These are phyloP conservation scores for Lophura swinhoii DNA, from an alignment of 2,797 vertebrate species.

Conservation along the genomic window DNA sequence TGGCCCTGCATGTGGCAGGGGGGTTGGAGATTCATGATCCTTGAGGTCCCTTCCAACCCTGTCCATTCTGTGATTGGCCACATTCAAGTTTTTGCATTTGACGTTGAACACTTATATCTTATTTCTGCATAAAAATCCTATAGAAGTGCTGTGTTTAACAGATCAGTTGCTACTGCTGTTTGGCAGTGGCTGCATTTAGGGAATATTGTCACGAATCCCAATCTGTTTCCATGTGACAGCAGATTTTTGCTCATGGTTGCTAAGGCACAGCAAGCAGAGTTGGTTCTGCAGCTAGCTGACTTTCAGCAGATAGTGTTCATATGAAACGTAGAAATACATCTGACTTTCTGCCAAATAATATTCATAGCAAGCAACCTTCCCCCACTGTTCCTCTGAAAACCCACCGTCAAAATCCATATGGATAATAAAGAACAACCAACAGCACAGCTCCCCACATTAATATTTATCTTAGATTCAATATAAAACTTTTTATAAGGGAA, in stretches of 20 bases:
- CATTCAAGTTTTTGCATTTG: not conserved
- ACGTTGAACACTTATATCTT: not conserved
- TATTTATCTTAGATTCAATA: conserved; percentile 8
- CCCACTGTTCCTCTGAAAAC: not conserved
- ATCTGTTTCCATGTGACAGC: conserved; percentile 65
- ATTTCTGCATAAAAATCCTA: too few species aligned
- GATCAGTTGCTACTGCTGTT: not conserved
- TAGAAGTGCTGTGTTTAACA: not conserved
- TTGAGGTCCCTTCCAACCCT: too few species aligned
- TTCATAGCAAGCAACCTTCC: not conserved
- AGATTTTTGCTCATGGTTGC: conserved; percentile 62
- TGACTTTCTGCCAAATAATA: conserved; percentile 58
- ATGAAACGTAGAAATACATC: not conserved
- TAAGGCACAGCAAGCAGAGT: conserved; percentile 64
- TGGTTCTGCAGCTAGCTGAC: conserved; percentile 47
- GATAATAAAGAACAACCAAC: not conserved
- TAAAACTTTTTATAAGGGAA: not conserved
- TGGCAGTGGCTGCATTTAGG: not conserved
- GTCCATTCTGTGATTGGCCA: too few species aligned
- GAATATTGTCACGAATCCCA: conserved; percentile 56
- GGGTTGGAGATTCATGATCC: too few species aligned
- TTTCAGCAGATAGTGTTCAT: conserved; percentile 41
- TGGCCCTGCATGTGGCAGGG: too few species aligned
- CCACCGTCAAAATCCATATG: not conserved
- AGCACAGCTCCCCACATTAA: not conserved